Percentiles rank a stretch among this genome's conserved stretches.
Conservation (phyloP, 2,797 vertebrate genomes). For the Sebastes alutus region DNA sequence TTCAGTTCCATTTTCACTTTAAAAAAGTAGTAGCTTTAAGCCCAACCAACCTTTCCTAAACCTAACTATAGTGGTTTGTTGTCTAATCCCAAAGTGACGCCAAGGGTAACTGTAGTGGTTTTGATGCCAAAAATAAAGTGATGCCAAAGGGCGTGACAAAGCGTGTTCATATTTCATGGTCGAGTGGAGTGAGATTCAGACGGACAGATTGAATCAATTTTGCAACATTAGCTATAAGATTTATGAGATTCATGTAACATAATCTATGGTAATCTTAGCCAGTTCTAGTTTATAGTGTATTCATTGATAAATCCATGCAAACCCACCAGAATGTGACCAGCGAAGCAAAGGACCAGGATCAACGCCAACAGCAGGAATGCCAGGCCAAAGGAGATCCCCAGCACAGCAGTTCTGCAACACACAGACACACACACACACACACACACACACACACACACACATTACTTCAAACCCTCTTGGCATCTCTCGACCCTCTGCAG, state of each 20-base stretch:
- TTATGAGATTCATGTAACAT: not conserved
- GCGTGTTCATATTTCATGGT: too few species aligned
- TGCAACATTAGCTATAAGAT: too few species aligned
- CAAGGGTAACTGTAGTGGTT: too few species aligned
- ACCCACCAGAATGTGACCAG: slow-evolving; percentile 95
- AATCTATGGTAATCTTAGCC: not conserved
- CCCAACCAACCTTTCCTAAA: too few species aligned
- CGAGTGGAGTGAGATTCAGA: too few species aligned
- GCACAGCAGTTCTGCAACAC: slow-evolving; percentile 87
- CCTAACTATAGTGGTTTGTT: too few species aligned
- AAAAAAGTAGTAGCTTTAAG: too few species aligned
- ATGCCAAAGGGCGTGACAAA: too few species aligned
- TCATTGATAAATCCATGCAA: slow-evolving; percentile 23
- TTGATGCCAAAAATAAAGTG: too few species aligned
- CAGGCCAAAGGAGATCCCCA: slow-evolving; percentile 94
- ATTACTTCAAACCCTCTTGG: slow-evolving; percentile 37
- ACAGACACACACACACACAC: slow-evolving; percentile 19
- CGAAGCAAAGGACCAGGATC: slow-evolving; percentile 94
- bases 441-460: slow-evolving; percentile 14
- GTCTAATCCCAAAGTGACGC: too few species aligned
- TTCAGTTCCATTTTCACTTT: too few species aligned
- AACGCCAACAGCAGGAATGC: slow-evolving; percentile 90
- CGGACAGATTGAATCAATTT: too few species aligned
- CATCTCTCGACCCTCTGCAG: slow-evolving; percentile 11
- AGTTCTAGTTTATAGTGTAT: not conserved